Percentiles rank a stretch among this genome's conserved stretches.
Conservation (phyloP, 2,797 vertebrate species). For the Hoplostethus atlanticus region DNA sequence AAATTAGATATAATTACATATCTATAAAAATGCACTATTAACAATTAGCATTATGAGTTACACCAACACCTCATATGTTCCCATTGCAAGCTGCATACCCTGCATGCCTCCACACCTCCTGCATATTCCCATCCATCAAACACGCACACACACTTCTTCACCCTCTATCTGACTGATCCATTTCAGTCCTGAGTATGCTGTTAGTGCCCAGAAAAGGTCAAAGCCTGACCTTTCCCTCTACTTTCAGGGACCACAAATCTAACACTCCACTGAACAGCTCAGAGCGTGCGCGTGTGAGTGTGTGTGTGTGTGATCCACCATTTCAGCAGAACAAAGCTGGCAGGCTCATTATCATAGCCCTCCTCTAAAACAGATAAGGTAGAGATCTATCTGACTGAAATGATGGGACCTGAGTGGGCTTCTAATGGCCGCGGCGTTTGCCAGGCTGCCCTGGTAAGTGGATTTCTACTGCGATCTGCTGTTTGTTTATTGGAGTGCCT, state of each 20-base stretch:
- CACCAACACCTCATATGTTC: no score
- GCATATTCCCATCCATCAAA: conserved; percentile 32
- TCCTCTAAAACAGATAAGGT: conserved; percentile 65
- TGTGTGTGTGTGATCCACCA: conserved; percentile 54
- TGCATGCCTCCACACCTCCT: conserved; percentile 4
- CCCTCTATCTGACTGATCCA: conserved; percentile 60
- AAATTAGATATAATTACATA: no score
- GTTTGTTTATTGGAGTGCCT: conserved; percentile 85
- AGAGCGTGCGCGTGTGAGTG: not conserved
- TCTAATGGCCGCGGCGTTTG: conserved; percentile 74
- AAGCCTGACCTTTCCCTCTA: conserved; percentile 75
- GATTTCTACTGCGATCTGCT: conserved; percentile 82
- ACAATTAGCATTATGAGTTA: no score
- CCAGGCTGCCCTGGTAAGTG: conserved; percentile 78
- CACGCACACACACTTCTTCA: not conserved
- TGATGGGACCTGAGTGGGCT: conserved; percentile 75
- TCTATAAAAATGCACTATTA: no score
- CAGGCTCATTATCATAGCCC: conserved; percentile 74
- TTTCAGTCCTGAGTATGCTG: conserved; percentile 62
- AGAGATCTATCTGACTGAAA: conserved; percentile 71
- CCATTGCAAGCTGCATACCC: not conserved
- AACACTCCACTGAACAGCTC: conserved; percentile 59
- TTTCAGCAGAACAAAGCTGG: conserved; percentile 59
- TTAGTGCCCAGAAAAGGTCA: conserved; percentile 76
- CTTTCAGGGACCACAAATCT: conserved; percentile 72